Evolutionary conservation across 2,797 vertebrate genomes (phyloP).

Genomic region (Pantherophis alleghaniensis): DNA sequence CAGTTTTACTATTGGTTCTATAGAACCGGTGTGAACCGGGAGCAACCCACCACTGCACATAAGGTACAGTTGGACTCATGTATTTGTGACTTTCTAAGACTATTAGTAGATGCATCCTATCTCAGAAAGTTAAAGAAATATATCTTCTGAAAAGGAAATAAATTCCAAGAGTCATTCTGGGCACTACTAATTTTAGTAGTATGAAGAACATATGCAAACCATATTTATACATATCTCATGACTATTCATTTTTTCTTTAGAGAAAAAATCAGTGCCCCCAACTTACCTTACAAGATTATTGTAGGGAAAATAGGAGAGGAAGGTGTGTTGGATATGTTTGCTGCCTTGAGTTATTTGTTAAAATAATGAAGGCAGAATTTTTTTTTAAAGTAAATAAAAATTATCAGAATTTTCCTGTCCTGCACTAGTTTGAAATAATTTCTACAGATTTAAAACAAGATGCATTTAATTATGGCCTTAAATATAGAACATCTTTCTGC

Average conservation of each 20-base stretch:
- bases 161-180: constrained; percentile 47
- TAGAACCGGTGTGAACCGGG: no score
- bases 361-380: no score
- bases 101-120: constrained; percentile 17
- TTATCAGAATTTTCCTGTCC: not conserved
- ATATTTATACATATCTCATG: not conserved
- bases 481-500: not conserved
- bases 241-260: constrained; percentile 38
- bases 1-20: no score
- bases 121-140: not conserved
- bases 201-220: constrained; percentile 25
- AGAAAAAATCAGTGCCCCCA: not conserved
- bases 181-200: constrained; percentile 41
- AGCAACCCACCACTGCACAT: no score
- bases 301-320: no score
- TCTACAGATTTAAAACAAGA: not conserved
- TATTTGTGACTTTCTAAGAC: constrained; percentile 19
- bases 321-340: no score
- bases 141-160: constrained; percentile 51
- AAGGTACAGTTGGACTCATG: not conserved
- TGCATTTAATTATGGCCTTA: not conserved
- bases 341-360: no score
- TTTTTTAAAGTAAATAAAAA: not conserved
- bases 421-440: not conserved
- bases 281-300: no score